Base-by-base conservation (phyloP, 2,797 vertebrate species). In the Anabas testudineus region DNA sequence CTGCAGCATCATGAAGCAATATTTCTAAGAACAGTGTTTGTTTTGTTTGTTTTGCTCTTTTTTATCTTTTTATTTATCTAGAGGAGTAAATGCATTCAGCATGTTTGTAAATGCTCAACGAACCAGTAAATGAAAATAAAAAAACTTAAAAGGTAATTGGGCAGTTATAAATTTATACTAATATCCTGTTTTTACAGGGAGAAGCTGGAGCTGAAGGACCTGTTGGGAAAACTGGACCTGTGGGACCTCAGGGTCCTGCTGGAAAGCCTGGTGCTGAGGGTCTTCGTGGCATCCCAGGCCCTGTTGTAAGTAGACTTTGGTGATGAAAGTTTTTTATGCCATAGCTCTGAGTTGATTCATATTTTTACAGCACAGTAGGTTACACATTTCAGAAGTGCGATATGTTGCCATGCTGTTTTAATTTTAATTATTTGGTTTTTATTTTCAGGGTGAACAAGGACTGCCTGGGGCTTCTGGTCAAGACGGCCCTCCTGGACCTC, bases 261-360 rank as follows among this genome's bases (percentile, higher is more conserved):
- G 98, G 98, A 69, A 99, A 99, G 83, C 41, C 95, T 52, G 98
- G 98, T 48, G 92, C 97, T 26, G 98, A 99, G 55, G 98, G 98
- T 82, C 94, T 99, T 28, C 94, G 97, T 63, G 98, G 97, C 66
- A 99, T 99, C 83, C 98, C 98, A 24, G 97, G 98, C 24, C 96
- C 98, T 60, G 97, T 99, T 91, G 98, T 99, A 68, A 96, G 96
- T 85, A 73, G 15, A 69, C 26, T 45, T 61, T 45, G 3, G 2
- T 14, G 3, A 52, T 30, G 28, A n/a, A n/a, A n/a, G n/a, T n/a
- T 32, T 8, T 32, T 4, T n/a, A n/a, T n/a, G n/a, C n/a, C n/a
- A n/a, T n/a, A n/a, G n/a, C n/a, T n/a, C n/a, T n/a, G n/a, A n/a
- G n/a, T n/a, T n/a, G n/a, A n/a, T n/a, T n/a, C n/a, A n/a, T n/a